Evolutionary conservation across 2,888 invertebrate species (phyloP).

Genomic region (Villa cingulata): DNA sequence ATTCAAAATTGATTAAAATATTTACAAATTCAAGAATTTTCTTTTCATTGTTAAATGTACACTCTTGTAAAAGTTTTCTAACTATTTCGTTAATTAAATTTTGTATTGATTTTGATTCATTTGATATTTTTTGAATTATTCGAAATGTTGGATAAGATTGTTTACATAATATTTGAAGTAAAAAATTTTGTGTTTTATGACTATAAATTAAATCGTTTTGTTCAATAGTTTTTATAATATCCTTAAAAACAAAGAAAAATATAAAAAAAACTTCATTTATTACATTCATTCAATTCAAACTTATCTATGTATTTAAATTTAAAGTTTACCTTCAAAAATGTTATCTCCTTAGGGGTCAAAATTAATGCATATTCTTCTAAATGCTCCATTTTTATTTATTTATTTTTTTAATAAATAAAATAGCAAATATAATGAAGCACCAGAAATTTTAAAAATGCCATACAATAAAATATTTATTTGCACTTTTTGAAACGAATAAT

Average conservation of each 20-base stretch:
- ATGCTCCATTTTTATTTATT: too few relatives aligned
- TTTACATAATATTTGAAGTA: background rate
- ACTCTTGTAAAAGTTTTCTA: background rate
- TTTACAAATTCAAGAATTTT: slow-evolving; percentile 3
- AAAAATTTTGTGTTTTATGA: background rate
- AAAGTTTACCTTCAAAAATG: too few relatives aligned
- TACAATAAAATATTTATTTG: too few relatives aligned
- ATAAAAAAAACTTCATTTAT: too few relatives aligned
- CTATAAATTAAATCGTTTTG: background rate
- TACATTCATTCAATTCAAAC: too few relatives aligned
- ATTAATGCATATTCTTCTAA: too few relatives aligned
- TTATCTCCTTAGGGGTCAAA: too few relatives aligned
- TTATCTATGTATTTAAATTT: too few relatives aligned
- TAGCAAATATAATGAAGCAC: too few relatives aligned
- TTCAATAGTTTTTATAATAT: background rate
- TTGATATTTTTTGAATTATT: background rate
- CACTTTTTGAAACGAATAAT: too few relatives aligned
- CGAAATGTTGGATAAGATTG: slow-evolving; percentile 8
- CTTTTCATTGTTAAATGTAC: background rate
- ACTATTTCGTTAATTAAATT: background rate
- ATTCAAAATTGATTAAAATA: slow-evolving; percentile 5
- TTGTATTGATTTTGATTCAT: background rate
- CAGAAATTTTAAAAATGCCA: too few relatives aligned
- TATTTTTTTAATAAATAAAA: too few relatives aligned
- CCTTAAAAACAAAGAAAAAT: background rate